These are phyloP conservation scores for Hucho hucho DNA, from an alignment of 2,113 vertebrate species.

Conservation along the genomic window DNA sequence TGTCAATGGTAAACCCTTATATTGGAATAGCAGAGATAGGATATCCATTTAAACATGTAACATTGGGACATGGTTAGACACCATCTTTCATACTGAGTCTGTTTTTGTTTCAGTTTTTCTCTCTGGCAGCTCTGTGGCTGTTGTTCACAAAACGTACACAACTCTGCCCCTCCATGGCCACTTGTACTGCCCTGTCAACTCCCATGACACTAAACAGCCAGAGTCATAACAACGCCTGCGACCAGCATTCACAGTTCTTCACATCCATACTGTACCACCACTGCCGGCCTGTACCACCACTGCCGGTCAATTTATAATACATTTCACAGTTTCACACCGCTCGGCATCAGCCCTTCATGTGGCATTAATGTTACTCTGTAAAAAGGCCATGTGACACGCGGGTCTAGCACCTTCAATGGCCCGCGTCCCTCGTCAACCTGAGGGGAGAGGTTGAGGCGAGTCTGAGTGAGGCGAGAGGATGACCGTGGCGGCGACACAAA, in stretches of 20 bases:
- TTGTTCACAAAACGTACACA: constrained; percentile 38
- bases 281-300: too few species aligned
- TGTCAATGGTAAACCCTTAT: neutral
- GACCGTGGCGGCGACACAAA: constrained; percentile 26
- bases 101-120: constrained; percentile 6
- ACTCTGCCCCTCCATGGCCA: constrained; percentile 50
- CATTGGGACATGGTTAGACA: neutral
- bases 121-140: constrained; percentile 18
- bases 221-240: constrained; percentile 57
- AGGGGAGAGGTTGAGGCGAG: constrained; percentile 31
- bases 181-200: constrained; percentile 59
- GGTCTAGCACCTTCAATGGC: constrained; percentile 45
- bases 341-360: constrained; percentile 53
- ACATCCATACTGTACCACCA: constrained; percentile 37
- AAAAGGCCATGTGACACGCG: constrained; percentile 53
- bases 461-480: constrained; percentile 31
- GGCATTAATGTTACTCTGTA: constrained; percentile 60
- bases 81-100: neutral
- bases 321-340: constrained; percentile 65
- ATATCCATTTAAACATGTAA: neutral
- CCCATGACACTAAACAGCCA: constrained; percentile 58
- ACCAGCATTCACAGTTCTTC: constrained; percentile 48
- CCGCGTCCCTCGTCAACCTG: constrained; percentile 48
- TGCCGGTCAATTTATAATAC: constrained; percentile 66
- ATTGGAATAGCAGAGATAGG: neutral